Conservation (phyloP, 2,797 vertebrate species). For the Poeciliopsis presidionis region DNA sequence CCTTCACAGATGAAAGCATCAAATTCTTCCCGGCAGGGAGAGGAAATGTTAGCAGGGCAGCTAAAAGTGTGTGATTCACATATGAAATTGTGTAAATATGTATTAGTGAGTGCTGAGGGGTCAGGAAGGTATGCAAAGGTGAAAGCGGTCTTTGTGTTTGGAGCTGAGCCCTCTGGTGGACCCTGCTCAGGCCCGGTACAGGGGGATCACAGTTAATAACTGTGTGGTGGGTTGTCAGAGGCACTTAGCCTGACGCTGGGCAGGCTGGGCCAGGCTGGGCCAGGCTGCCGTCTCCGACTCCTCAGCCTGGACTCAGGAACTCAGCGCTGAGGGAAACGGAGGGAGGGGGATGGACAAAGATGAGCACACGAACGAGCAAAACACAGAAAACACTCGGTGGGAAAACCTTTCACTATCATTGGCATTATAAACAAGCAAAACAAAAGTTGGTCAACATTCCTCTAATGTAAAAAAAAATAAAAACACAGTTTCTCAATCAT, state of each 20-base stretch:
- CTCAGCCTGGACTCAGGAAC: conserved; percentile 54
- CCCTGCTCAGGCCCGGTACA: conserved; percentile 78
- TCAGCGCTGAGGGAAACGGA: conserved; percentile 31
- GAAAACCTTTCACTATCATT: neutral
- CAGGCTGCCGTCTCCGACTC: conserved; percentile 71
- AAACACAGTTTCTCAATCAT: too few relatives aligned
- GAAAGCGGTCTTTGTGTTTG: conserved; percentile 82
- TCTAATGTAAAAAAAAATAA: too few relatives aligned
- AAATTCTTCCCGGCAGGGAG: conserved; percentile 25
- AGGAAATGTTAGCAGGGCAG: conserved; percentile 22
- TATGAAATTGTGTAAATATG: conserved; percentile 74
- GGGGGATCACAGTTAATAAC: conserved; percentile 91
- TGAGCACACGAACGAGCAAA: conserved; percentile 16
- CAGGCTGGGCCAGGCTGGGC: conserved; percentile 69
- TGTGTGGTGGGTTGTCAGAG: conserved; percentile 89
- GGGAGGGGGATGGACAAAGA: conserved; percentile 5
- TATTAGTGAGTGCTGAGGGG: conserved; percentile 52
- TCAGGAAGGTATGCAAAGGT: conserved; percentile 45
- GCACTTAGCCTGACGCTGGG: conserved; percentile 90
- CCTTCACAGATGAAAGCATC: conserved; percentile 26
- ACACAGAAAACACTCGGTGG: conserved; percentile 17
- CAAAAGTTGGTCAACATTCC: too few relatives aligned
- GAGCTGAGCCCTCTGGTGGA: conserved; percentile 73
- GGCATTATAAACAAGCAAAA: too few relatives aligned
- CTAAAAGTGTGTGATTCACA: conserved; percentile 42